These are phyloP conservation scores for Egretta garzetta DNA, from an alignment of 2,113 vertebrate species.

Conservation along the genomic window DNA sequence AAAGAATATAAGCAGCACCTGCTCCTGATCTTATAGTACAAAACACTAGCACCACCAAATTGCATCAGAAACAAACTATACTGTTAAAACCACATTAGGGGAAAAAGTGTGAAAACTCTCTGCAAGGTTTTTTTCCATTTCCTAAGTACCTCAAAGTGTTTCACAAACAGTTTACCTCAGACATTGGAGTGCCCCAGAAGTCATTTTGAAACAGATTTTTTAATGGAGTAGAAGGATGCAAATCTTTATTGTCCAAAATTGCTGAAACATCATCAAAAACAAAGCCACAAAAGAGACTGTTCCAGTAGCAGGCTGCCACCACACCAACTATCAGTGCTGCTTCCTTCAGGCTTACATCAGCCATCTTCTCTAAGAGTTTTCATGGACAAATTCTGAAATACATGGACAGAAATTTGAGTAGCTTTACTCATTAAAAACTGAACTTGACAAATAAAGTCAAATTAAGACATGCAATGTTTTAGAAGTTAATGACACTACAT, in stretches of 20 bases:
- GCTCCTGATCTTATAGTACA: background rate
- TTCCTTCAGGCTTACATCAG: slow-evolving; percentile 89
- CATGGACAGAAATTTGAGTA: background rate
- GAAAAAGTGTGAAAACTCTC: background rate
- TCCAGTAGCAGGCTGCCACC: slow-evolving; percentile 94
- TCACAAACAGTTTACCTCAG: slow-evolving; percentile 81
- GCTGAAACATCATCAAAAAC: slow-evolving; percentile 98
- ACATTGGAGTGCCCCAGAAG: slow-evolving; percentile 99
- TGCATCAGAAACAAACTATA: background rate
- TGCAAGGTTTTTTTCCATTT: background rate
- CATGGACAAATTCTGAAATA: slow-evolving; percentile 68
- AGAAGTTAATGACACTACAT: background rate
- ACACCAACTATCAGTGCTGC: slow-evolving; percentile 85
- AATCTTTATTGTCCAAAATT: slow-evolving; percentile 97
- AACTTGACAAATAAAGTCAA: background rate
- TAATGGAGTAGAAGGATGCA: slow-evolving; percentile 91
- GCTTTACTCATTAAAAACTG: background rate
- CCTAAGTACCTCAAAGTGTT: background rate
- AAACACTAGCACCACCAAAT: background rate
- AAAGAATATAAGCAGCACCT: background rate
- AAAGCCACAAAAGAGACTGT: slow-evolving; percentile 94
- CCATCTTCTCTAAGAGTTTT: slow-evolving; percentile 83
- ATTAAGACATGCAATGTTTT: background rate
- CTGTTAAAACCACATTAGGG: background rate
- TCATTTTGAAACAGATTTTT: slow-evolving; percentile 95